A percentile compares a stretch with the other conserved stretches of the same genome.
Evolutionary conservation across 2,888 invertebrate genomes (phyloP).

Genomic region (Adelphocoris suturalis): DNA sequence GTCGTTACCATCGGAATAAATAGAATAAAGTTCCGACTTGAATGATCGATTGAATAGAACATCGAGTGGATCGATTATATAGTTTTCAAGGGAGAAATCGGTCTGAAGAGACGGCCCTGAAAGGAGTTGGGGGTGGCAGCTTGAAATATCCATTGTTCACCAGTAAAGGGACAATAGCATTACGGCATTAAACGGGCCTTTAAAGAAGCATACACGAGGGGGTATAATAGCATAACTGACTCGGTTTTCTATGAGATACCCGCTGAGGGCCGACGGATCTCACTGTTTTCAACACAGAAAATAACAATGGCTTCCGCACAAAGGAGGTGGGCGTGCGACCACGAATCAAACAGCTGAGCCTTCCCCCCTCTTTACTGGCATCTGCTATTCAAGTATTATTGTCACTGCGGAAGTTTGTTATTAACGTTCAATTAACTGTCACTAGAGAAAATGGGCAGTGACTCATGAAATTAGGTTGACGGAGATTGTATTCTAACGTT

Average conservation of each 20-base stretch:
- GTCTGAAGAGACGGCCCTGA: constrained; percentile 25
- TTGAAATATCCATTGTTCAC: constrained; percentile 32
- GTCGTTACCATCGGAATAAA: constrained; percentile 9
- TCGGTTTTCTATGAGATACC: constrained; percentile 37
- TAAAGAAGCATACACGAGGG: constrained; percentile 35
- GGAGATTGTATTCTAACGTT: too few relatives aligned
- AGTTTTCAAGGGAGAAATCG: constrained; percentile 31
- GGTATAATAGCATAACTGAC: constrained; percentile 35
- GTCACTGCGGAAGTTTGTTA: constrained; percentile 6
- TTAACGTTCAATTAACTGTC: constrained; percentile 8
- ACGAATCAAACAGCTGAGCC: neutral
- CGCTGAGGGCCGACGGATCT: constrained; percentile 31
- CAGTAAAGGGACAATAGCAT: constrained; percentile 23
- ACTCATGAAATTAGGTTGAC: too few relatives aligned
- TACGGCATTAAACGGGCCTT: constrained; percentile 35
- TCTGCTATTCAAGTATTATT: constrained; percentile 23
- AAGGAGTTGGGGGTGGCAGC: constrained; percentile 25
- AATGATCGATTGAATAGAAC: neutral
- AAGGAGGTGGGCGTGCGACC: constrained; percentile 32
- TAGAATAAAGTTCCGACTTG: neutral
- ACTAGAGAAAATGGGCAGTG: neutral
- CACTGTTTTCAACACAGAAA: constrained; percentile 37
- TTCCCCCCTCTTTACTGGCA: neutral
- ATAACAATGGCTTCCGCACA: constrained; percentile 23
- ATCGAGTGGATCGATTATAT: constrained; percentile 36